Percentiles rank a stretch among this genome's conserved stretches.
These are phyloP conservation scores for Arvicanthis niloticus DNA, from an alignment of 2,113 vertebrate species.

Conservation along the genomic window DNA sequence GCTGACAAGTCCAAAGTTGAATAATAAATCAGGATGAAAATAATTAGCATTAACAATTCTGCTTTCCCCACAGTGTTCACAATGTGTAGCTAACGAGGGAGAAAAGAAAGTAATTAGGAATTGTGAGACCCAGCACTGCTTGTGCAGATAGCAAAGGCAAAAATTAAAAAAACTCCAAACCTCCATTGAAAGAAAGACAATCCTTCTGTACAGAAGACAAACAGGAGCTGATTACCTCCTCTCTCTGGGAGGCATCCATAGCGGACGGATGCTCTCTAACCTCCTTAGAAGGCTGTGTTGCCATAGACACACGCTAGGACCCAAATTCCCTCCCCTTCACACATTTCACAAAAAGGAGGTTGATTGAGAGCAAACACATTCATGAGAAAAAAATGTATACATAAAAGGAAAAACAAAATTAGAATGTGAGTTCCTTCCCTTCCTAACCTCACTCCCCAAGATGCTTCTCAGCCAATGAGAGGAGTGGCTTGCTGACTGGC, in stretches of 20 bases:
- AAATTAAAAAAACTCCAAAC: constrained; percentile 57
- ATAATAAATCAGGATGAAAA: constrained; percentile 60
- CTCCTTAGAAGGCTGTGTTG: constrained; percentile 26
- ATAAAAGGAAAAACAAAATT: constrained; percentile 49
- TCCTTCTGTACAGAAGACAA: constrained; percentile 64
- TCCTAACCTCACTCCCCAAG: constrained; percentile 13
- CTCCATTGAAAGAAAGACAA: constrained; percentile 53
- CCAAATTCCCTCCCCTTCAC: constrained; percentile 15
- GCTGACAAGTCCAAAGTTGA: constrained; percentile 64
- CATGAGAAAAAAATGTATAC: constrained; percentile 7
- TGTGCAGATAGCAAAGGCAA: constrained; percentile 48
- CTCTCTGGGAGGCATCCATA: neutral
- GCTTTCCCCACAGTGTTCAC: constrained; percentile 21
- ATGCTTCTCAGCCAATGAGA: constrained; percentile 55
- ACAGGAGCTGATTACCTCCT: constrained; percentile 61
- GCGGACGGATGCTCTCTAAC: neutral
- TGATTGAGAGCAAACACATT: constrained; percentile 70
- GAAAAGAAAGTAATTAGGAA: constrained; percentile 60
- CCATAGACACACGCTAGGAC: constrained; percentile 24
- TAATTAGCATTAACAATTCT: constrained; percentile 56
- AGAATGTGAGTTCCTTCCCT: constrained; percentile 51
- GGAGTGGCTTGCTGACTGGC: constrained; percentile 28
- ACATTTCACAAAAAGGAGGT: constrained; percentile 53
- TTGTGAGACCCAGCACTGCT: constrained; percentile 55
- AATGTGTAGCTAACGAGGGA: constrained; percentile 47